phyloP scores from a whole-genome alignment of 1,140 invertebrate species.

The Ladona fulva region DNA sequence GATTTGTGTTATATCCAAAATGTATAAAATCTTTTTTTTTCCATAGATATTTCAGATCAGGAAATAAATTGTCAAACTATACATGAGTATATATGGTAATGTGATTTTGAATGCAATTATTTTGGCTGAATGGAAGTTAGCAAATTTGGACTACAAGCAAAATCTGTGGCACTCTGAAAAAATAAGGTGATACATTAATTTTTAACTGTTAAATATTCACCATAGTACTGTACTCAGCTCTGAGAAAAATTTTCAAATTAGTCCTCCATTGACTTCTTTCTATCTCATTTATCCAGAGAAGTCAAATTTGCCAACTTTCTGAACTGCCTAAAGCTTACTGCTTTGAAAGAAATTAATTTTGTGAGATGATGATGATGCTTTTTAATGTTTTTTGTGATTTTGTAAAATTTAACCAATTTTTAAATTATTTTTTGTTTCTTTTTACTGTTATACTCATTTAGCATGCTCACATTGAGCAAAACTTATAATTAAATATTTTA shows the following conservation, averaged over 20 bases:
- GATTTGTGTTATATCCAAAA: too few species aligned
- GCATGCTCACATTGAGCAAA: background rate
- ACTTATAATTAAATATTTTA: background rate
- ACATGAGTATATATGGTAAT: background rate
- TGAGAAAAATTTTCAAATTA: too few species aligned
- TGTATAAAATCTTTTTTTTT: too few species aligned
- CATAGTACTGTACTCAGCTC: too few species aligned
- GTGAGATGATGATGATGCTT: background rate
- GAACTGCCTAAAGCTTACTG: background rate
- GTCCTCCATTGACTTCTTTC: too few species aligned
- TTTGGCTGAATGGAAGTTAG: background rate
- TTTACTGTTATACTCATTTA: background rate
- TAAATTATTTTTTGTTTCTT: background rate
- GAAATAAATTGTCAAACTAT: too few species aligned
- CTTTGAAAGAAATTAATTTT: background rate
- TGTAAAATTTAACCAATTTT: background rate
- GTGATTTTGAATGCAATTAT: background rate
- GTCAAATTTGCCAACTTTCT: background rate
- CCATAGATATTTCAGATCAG: too few species aligned
- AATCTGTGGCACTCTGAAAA: too few species aligned
- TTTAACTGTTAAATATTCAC: too few species aligned
- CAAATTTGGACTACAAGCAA: background rate
- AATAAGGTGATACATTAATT: too few species aligned
- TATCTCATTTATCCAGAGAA: background rate
- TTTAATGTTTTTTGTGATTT: background rate